phyloP scores from a whole-genome alignment of 1,140 invertebrate species.

The Zaprionus tsacasi region DNA sequence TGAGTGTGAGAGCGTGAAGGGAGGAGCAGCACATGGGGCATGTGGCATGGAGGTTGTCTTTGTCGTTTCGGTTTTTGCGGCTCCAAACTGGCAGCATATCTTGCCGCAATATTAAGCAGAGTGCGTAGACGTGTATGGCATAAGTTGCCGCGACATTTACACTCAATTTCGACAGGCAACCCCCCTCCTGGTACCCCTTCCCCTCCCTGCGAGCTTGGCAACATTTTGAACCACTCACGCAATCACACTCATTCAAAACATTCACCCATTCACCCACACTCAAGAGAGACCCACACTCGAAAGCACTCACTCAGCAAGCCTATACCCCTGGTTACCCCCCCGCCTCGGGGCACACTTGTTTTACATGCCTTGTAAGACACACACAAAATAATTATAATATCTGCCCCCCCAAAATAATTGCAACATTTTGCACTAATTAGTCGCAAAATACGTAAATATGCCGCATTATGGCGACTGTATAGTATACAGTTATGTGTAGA shows the following conservation, averaged over 20 bases:
- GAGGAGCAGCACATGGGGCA: too few species aligned
- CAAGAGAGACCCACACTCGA: background rate
- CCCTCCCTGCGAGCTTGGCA: background rate
- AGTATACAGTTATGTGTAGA: background rate
- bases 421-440: constrained; percentile 61
- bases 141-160: constrained; percentile 75
- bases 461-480: background rate
- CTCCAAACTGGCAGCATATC: constrained; percentile 41
- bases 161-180: constrained; percentile 53
- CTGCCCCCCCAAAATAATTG: constrained; percentile 13
- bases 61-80: constrained; percentile 63
- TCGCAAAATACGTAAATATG: constrained; percentile 5
- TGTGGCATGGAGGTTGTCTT: constrained; percentile 22
- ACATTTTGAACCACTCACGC: constrained; percentile 1
- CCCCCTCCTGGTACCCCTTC: background rate
- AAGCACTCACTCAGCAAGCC: background rate
- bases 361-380: constrained; percentile 36
- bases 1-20: constrained; percentile 6
- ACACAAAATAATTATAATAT: constrained; percentile 36
- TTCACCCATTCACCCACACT: constrained; percentile 12
- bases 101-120: constrained; percentile 72
- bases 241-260: constrained; percentile 24
- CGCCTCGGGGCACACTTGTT: constrained; percentile 19
- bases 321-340: background rate
- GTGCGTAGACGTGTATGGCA: constrained; percentile 73